These are phyloP conservation scores for Siniperca undulata DNA, from an alignment of 2,797 vertebrate species.

Conservation along the genomic window DNA sequence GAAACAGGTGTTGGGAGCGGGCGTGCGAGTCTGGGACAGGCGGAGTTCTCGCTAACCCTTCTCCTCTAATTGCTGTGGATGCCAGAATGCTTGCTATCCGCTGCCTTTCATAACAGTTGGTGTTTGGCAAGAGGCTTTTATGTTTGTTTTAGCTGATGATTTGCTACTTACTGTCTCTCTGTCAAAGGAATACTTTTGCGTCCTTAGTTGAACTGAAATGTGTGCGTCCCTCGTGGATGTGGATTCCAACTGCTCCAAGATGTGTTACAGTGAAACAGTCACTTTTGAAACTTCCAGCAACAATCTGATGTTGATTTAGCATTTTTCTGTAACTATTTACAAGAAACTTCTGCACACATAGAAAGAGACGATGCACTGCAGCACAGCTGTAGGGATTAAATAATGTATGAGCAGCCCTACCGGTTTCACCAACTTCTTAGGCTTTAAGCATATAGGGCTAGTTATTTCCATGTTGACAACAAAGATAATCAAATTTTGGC, in stretches of 20 bases:
- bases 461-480: slow-evolving; percentile 61
- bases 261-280: slow-evolving; percentile 25
- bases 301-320: slow-evolving; percentile 70
- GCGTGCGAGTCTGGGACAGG: slow-evolving; percentile 69
- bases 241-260: slow-evolving; percentile 67
- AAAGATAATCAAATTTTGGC: slow-evolving; percentile 53
- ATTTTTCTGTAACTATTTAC: slow-evolving; percentile 63
- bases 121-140: slow-evolving; percentile 75
- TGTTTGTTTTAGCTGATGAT: slow-evolving; percentile 74
- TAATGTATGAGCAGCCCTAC: slow-evolving; percentile 48
- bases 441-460: slow-evolving; percentile 40
- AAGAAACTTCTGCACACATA: slow-evolving; percentile 60
- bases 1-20: slow-evolving; percentile 81
- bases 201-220: slow-evolving; percentile 57
- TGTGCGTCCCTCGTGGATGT: slow-evolving; percentile 31
- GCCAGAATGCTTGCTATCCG: slow-evolving; percentile 67
- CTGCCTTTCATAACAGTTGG: slow-evolving; percentile 81
- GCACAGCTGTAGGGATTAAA: slow-evolving; percentile 66
- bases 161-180: slow-evolving; percentile 72
- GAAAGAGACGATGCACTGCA: slow-evolving; percentile 37
- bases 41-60: slow-evolving; percentile 70
- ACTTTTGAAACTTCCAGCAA: slow-evolving; percentile 65
- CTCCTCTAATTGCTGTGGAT: slow-evolving; percentile 79
- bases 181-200: slow-evolving; percentile 70
- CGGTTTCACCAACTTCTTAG: slow-evolving; percentile 37